Base-by-base conservation (phyloP, 2,888 invertebrate genomes). In the Agonopterix arenella region DNA sequence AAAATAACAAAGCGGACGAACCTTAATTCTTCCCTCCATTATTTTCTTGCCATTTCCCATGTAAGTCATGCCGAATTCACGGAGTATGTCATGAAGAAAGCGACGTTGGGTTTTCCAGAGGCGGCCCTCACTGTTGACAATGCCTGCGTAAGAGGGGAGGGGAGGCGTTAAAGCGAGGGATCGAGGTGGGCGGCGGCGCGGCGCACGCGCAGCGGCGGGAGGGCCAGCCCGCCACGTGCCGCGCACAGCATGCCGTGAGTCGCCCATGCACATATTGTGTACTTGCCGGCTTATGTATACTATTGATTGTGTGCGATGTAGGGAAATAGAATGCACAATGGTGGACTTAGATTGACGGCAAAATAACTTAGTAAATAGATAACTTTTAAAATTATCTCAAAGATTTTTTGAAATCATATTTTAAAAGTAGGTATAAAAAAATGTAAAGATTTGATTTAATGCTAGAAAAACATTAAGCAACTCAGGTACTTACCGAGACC, bases 101-200 rank as follows among this genome's bases (percentile, higher is more conserved):
- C 94, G 92, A 52, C 97, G 91, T 76, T 97, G 97, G 66, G 94
- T 96, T 79, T 96, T 96, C 97, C 97, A 97, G 65, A 97, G 88
- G 60, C 93, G 93, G 55, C 97, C 97, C 61, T 95, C 95, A 64
- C 95, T 94, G 80, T 97, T 97, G 71, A 97, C 93, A 64, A 97
- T 94, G 63, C 97, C 97, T 97, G 90, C 47, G 54, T 62, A 76
- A 11, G 11, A 11, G 55, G 45, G 44, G 18, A 60, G 59, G 42
- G 11, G 44, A 38, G 61, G 59, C 13, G 13, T 13, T 13, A 13
- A 13, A 13, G 13, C 13, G 13, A 13, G 13, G 13, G 13, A 13
- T 97, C 97, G 47, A 97, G 91, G 43, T 93, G 43, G 11, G 11
- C 11, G 11, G 11, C 11, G 11, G n/a, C 38, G 38, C 38, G 52